These are phyloP conservation scores for Zoanthus solanderi DNA, from an alignment of 92 coral and sea anemone genomes.

Conservation along the genomic window DNA sequence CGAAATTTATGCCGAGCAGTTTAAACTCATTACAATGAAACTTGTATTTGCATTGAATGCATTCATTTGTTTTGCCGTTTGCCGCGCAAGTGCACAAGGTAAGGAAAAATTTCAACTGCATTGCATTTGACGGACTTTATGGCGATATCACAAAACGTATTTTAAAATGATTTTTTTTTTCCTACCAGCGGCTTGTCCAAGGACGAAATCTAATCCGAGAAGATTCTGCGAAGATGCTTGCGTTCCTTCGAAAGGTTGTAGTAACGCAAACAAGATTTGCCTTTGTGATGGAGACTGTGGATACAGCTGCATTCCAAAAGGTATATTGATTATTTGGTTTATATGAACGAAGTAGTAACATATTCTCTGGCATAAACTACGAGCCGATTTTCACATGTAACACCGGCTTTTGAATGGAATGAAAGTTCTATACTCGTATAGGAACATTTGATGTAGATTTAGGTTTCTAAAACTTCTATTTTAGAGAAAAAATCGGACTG, in stretches of 20 bases:
- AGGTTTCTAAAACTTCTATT: no score
- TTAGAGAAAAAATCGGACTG: no score
- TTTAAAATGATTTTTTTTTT: neutral
- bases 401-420: no score
- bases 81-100: neutral
- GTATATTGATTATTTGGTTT: conserved; percentile 24
- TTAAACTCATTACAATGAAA: neutral
- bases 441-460: no score
- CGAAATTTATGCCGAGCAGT: no score
- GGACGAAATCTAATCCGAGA: conserved; percentile 6
- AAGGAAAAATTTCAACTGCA: neutral
- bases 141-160: neutral
- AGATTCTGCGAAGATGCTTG: conserved; percentile 33
- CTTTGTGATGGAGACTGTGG: conserved; percentile 92
- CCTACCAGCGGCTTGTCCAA: conserved; percentile 12
- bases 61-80: neutral
- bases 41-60: neutral
- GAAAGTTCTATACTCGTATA: no score
- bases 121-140: neutral
- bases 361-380: no score
- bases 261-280: conserved; percentile 49
- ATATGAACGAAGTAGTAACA: neutral
- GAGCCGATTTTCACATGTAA: no score
- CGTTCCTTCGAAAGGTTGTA: neutral
- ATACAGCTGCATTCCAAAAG: conserved; percentile 75